These are phyloP conservation scores for Typhlichthys eigenmanni DNA, from an alignment of 2,797 vertebrate genomes.

Conservation along the genomic window DNA sequence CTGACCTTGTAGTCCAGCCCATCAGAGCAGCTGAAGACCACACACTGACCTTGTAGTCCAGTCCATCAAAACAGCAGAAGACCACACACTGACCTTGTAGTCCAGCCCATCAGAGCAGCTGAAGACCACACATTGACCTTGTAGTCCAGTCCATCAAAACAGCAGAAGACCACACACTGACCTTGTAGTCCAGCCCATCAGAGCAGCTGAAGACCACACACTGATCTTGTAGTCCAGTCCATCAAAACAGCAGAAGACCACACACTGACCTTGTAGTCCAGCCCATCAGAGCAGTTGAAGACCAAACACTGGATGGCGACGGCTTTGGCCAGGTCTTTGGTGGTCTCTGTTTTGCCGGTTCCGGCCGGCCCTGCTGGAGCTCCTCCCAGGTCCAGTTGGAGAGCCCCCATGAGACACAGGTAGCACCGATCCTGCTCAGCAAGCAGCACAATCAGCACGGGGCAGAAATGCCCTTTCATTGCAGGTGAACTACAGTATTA, in stretches of 20 bases:
- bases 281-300: slow-evolving; percentile 89
- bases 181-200: slow-evolving; percentile 91
- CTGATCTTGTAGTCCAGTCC: slow-evolving; percentile 89
- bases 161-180: slow-evolving; percentile 74
- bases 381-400: slow-evolving; percentile 87
- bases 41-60: slow-evolving; percentile 85
- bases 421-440: slow-evolving; percentile 85
- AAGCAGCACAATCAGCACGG: neutral
- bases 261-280: slow-evolving; percentile 85
- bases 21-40: slow-evolving; percentile 83
- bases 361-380: slow-evolving; percentile 88
- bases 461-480: too few relatives aligned
- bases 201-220: slow-evolving; percentile 89
- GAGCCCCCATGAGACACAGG: slow-evolving; percentile 89
- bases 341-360: slow-evolving; percentile 89
- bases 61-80: slow-evolving; percentile 89
- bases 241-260: slow-evolving; percentile 84
- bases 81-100: slow-evolving; percentile 93
- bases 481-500: too few relatives aligned
- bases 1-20: slow-evolving; percentile 89
- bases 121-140: slow-evolving; percentile 70
- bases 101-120: slow-evolving; percentile 64
- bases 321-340: slow-evolving; percentile 88
- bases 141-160: slow-evolving; percentile 89
- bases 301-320: slow-evolving; percentile 90